Evolutionary conservation across 2,797 vertebrate genomes (phyloP).

Genomic region (Esox masquinongy): DNA sequence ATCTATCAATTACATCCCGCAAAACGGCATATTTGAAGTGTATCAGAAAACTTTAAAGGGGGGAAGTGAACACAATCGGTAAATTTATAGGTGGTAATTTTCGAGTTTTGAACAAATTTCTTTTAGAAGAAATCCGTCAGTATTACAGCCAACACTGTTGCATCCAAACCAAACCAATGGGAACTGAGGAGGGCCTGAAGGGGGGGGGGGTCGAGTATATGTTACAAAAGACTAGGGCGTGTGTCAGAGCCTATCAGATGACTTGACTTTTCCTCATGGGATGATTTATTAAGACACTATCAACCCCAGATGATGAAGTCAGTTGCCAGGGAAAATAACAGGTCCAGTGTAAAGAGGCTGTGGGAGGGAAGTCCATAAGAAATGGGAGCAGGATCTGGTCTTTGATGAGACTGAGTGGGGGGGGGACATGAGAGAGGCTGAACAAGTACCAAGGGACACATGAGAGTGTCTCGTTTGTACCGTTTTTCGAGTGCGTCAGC

Average conservation of each 20-base stretch:
- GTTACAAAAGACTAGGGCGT: not conserved
- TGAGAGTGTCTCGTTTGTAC: constrained; percentile 13
- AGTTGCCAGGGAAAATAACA: constrained; percentile 1
- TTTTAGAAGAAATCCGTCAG: not conserved
- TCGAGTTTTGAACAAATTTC: not conserved
- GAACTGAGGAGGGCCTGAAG: not conserved
- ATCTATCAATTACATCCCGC: not conserved
- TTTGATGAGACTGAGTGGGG: constrained; percentile 26
- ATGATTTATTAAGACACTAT: constrained; percentile 21
- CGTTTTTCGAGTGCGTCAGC: constrained; percentile 2
- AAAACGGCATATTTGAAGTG: not conserved
- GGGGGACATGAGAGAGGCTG: constrained; percentile 15
- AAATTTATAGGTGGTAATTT: not conserved
- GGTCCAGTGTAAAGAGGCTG: constrained; percentile 5
- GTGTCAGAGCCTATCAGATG: not conserved
- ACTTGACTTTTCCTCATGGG: constrained; percentile 3
- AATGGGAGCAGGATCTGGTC: constrained; percentile 11
- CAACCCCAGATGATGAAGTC: constrained; percentile 6
- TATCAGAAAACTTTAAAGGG: not conserved
- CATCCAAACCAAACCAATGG: not conserved
- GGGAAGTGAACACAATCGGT: not conserved
- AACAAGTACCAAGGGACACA: constrained; percentile 28
- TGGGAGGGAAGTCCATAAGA: constrained; percentile 10
- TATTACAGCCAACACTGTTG: not conserved
- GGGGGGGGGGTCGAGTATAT: not conserved